Percentiles rank a stretch among this genome's conserved stretches.
Evolutionary conservation across 2,113 vertebrate species (phyloP).

Genomic region (Puntigrus tetrazona): DNA sequence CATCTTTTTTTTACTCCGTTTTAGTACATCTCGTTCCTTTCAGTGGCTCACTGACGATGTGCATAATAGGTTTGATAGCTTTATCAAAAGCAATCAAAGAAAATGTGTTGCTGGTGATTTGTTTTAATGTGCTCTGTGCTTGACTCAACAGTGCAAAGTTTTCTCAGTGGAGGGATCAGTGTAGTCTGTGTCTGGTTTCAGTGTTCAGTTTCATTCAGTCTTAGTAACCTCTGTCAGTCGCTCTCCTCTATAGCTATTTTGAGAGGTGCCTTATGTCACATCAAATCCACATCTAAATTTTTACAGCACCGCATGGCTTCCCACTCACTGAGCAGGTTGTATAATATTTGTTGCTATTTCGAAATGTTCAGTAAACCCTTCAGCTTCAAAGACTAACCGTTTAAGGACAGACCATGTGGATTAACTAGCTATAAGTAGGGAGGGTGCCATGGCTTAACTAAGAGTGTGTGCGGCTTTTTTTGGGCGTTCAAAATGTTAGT

Average conservation of each 20-base stretch:
- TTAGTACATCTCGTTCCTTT: neutral
- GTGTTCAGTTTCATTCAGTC: slow-evolving; percentile 41
- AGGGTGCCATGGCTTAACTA: neutral
- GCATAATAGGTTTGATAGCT: neutral
- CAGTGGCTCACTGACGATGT: neutral
- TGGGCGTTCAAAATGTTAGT: neutral
- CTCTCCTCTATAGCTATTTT: slow-evolving; percentile 41
- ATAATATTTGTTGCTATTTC: slow-evolving; percentile 49
- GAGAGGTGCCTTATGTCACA: slow-evolving; percentile 22
- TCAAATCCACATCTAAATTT: slow-evolving; percentile 27
- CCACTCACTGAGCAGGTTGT: slow-evolving; percentile 25
- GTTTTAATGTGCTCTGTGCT: neutral
- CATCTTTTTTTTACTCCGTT: neutral
- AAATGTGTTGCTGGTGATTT: neutral
- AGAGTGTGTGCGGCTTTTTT: neutral
- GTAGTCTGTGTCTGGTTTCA: slow-evolving; percentile 33
- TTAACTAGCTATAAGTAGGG: slow-evolving; percentile 8
- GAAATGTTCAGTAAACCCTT: slow-evolving; percentile 35
- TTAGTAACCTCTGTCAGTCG: neutral
- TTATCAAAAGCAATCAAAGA: neutral
- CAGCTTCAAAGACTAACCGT: slow-evolving; percentile 11
- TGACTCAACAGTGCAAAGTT: neutral
- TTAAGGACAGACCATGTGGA: neutral
- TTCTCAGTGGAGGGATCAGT: slow-evolving; percentile 11
- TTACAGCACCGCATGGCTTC: slow-evolving; percentile 2